These are phyloP conservation scores for Rhinolophus ferrumequinum DNA, from an alignment of 2,113 vertebrate genomes.

Conservation along the genomic window DNA sequence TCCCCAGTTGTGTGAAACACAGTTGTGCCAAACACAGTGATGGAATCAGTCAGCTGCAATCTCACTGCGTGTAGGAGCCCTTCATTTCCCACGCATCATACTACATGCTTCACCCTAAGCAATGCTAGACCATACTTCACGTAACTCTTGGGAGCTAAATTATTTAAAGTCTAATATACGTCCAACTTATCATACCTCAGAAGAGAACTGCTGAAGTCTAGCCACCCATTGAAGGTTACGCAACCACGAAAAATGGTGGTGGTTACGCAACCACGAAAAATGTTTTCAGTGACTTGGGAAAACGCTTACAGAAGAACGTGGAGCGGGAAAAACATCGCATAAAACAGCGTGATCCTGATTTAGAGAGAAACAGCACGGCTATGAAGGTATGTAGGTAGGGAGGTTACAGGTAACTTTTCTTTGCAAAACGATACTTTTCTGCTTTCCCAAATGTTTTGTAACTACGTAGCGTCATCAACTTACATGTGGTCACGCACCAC, in stretches of 20 bases:
- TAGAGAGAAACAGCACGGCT: background rate
- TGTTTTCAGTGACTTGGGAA: background rate
- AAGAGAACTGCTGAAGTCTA: background rate
- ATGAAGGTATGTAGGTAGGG: background rate
- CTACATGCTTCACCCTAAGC: accelerated
- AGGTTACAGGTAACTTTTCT: background rate
- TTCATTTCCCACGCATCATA: accelerated
- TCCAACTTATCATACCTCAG: background rate
- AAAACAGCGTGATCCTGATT: background rate
- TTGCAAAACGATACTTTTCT: background rate
- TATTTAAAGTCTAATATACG: background rate
- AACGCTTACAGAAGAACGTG: background rate
- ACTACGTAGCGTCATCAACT: background rate
- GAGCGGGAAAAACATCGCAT: too few species aligned
- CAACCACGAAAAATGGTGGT: background rate
- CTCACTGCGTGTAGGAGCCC: background rate
- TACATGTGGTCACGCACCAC: background rate
- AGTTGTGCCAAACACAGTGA: background rate
- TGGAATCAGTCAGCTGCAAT: background rate
- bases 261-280: background rate
- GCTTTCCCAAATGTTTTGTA: background rate
- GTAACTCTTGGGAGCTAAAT: background rate
- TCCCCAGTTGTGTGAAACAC: too few species aligned
- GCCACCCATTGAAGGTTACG: background rate
- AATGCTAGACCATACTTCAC: background rate